A percentile compares a stretch with the other conserved stretches of the same genome.
phyloP scores from a whole-genome alignment of 2,888 invertebrate genomes.

The Sthenelais limicola region DNA sequence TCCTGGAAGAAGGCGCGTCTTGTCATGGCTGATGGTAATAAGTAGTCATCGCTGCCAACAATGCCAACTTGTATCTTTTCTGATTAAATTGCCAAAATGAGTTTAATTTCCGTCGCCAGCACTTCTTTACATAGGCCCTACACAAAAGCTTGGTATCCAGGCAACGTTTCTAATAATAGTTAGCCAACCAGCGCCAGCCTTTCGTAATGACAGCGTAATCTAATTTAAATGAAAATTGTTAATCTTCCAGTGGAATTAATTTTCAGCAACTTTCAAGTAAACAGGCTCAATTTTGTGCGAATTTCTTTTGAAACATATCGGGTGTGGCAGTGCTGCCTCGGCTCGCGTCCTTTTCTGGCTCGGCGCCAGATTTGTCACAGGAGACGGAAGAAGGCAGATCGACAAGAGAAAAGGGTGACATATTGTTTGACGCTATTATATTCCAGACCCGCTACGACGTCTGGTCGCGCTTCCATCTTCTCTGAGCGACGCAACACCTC shows the following conservation, averaged over 20 bases:
- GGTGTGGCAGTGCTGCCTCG: constrained; percentile 20
- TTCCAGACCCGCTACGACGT: no score
- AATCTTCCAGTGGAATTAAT: constrained; percentile 40
- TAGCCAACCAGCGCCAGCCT: constrained; percentile 33
- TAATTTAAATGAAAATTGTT: constrained; percentile 39
- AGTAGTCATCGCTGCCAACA: constrained; percentile 39
- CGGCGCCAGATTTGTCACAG: no score
- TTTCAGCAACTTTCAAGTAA: constrained; percentile 39
- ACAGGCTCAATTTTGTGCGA: constrained; percentile 39
- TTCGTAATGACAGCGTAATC: constrained; percentile 37
- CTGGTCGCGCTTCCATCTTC: no score
- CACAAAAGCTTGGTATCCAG: constrained; percentile 37
- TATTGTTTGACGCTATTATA: no score
- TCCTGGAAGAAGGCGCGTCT: no score
- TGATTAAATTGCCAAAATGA: constrained; percentile 40
- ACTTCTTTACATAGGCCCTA: constrained; percentile 33
- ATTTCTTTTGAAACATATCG: constrained; percentile 40
- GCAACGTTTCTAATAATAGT: constrained; percentile 37
- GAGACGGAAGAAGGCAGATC: no score
- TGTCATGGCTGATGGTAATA: constrained; percentile 37
- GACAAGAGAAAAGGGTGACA: no score
- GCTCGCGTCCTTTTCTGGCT: no score
- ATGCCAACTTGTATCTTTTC: constrained; percentile 40
- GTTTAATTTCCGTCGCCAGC: constrained; percentile 27
- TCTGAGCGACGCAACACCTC: no score